Conservation (phyloP, 2,888 invertebrate species). For the Bellardia bayeri region DNA sequence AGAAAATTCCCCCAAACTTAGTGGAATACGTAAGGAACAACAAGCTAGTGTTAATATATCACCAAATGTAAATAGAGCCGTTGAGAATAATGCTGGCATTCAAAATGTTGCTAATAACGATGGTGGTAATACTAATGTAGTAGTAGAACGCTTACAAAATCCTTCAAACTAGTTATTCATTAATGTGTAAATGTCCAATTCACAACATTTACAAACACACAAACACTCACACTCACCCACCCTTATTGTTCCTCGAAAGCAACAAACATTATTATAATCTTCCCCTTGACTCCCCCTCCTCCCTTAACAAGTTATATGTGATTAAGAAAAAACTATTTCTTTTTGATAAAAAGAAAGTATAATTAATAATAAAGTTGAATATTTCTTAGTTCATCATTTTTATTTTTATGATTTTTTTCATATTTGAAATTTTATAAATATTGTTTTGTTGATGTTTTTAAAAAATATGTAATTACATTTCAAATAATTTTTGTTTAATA, state of each 20-base stretch:
- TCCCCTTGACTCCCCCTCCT: constrained; percentile 7
- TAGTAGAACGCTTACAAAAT: constrained; percentile 29
- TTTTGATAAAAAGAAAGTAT: constrained; percentile 45
- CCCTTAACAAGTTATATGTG: constrained; percentile 31
- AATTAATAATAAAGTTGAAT: constrained; percentile 44
- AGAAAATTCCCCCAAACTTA: constrained; percentile 25
- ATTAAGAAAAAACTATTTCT: constrained; percentile 39
- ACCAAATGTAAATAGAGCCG: background rate
- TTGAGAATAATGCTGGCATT: constrained; percentile 45
- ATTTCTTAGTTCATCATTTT: constrained; percentile 31
- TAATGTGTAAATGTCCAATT: constrained; percentile 9
- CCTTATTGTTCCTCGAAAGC: constrained; percentile 37
- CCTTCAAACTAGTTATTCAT: constrained; percentile 42
- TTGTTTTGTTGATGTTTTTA: constrained; percentile 33
- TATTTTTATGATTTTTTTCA: constrained; percentile 46
- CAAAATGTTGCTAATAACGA: constrained; percentile 26
- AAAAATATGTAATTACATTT: constrained; percentile 8
- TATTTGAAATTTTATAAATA: constrained; percentile 33
- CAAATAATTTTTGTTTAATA: background rate
- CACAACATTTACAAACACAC: background rate
- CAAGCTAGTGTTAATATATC: constrained; percentile 31
- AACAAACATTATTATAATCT: constrained; percentile 33
- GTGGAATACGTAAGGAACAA: constrained; percentile 40
- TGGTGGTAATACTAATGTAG: constrained; percentile 28
- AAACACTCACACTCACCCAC: constrained; percentile 23